Conservation (phyloP, 2,888 invertebrate genomes). For the Dusona sp. region DNA sequence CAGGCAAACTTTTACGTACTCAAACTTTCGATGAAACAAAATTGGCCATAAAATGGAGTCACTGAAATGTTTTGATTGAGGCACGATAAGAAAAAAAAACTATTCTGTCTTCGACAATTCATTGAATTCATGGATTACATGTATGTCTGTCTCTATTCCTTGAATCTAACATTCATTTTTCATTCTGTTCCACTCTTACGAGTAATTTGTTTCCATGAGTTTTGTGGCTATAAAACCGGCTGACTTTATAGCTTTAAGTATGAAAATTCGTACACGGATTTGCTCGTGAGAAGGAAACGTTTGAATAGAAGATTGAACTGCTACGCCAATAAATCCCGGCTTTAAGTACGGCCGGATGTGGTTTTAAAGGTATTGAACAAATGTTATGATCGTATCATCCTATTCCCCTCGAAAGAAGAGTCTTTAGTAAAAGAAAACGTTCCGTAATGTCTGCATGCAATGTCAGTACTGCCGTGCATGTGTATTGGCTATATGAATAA, state of each 20-base stretch:
- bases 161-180: conserved; percentile 43
- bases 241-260: conserved; percentile 5
- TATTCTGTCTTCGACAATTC: conserved; percentile 34
- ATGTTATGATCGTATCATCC: neutral
- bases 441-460: conserved; percentile 8
- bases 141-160: conserved; percentile 29
- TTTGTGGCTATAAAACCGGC: conserved; percentile 24
- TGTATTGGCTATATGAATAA: neutral
- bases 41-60: neutral
- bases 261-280: conserved; percentile 9
- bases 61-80: conserved; percentile 29
- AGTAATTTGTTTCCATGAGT: neutral
- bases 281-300: neutral
- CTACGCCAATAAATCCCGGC: conserved; percentile 1
- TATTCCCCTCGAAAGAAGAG: neutral
- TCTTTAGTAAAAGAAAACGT: neutral
- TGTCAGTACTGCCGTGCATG: neutral
- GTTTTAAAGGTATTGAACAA: conserved; percentile 5
- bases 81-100: conserved; percentile 31
- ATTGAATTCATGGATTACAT: conserved; percentile 43
- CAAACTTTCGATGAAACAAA: conserved; percentile 31
- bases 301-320: neutral
- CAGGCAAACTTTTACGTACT: conserved; percentile 11
- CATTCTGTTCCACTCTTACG: conserved; percentile 59
- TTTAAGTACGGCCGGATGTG: neutral